These are phyloP conservation scores for Apodemus agrarius DNA, from an alignment of 2,797 vertebrate species.

Conservation along the genomic window DNA sequence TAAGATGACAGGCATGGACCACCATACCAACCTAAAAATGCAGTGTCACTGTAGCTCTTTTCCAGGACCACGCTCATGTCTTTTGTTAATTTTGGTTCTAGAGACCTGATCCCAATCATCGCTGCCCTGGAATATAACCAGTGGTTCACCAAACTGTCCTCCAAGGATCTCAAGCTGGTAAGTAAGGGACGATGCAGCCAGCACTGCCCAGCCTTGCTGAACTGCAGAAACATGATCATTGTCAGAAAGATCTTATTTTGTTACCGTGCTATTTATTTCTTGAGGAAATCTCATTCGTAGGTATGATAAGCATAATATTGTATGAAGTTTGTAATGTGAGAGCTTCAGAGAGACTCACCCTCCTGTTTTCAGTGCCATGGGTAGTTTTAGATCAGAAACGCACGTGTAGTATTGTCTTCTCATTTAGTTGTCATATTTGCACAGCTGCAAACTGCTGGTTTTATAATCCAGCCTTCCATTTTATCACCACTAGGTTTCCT, in stretches of 20 bases:
- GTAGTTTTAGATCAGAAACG: neutral
- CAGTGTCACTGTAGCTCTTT: neutral
- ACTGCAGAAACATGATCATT: neutral
- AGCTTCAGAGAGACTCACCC: neutral
- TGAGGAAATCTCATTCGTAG: neutral
- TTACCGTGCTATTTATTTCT: neutral
- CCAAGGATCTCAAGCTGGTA: slow-evolving; percentile 98
- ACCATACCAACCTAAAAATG: slow-evolving; percentile 53
- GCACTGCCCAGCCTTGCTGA: neutral
- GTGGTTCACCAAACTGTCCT: slow-evolving; percentile 98
- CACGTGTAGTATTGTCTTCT: neutral
- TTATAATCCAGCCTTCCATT: slow-evolving; percentile 24
- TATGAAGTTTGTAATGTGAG: neutral
- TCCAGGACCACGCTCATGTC: neutral
- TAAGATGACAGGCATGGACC: neutral
- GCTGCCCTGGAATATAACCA: slow-evolving; percentile 98
- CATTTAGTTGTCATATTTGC: neutral
- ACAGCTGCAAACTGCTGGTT: slow-evolving; percentile 14
- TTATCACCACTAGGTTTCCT: neutral
- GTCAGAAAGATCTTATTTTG: neutral
- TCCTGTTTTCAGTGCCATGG: slow-evolving; percentile 7
- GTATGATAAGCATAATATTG: neutral
- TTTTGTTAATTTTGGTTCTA: slow-evolving; percentile 83
- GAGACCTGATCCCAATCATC: slow-evolving; percentile 98
- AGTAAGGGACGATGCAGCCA: slow-evolving; percentile 79